These are phyloP conservation scores for Lepus americanus DNA, from an alignment of 2,113 vertebrate species.

Conservation along the genomic window DNA sequence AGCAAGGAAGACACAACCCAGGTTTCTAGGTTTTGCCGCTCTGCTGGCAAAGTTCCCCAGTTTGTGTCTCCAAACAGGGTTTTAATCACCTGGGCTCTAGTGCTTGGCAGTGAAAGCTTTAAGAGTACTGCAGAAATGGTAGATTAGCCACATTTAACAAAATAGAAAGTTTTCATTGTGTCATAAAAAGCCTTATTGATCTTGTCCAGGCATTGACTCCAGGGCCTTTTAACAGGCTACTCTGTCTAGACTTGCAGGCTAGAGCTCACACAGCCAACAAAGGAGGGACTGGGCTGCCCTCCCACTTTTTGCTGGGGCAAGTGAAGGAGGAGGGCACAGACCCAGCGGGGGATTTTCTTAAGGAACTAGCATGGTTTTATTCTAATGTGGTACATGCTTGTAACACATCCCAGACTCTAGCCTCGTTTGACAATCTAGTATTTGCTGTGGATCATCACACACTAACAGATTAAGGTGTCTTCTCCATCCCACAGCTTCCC, in stretches of 20 bases:
- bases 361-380: constrained; percentile 45
- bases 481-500: neutral
- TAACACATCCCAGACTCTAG: neutral
- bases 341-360: constrained; percentile 64
- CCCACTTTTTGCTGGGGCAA: neutral
- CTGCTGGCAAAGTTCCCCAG: neutral
- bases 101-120: constrained; percentile 77
- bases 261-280: constrained; percentile 65
- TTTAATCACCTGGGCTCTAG: constrained; percentile 70
- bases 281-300: neutral
- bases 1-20: neutral
- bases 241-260: constrained; percentile 76
- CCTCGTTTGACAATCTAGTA: too few species aligned
- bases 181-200: constrained; percentile 84
- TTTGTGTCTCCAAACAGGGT: constrained; percentile 56
- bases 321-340: neutral
- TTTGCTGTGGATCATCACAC: neutral
- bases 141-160: constrained; percentile 85
- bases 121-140: constrained; percentile 77
- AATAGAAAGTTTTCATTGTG: constrained; percentile 78
- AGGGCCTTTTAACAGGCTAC: constrained; percentile 79
- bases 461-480: neutral
- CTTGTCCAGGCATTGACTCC: constrained; percentile 80
- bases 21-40: constrained; percentile 33
- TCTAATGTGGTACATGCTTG: constrained; percentile 3